A percentile compares a stretch with the other conserved stretches of the same genome.
phyloP scores from a whole-genome alignment of 2,888 invertebrate species.

The Hydriomena furcata region DNA sequence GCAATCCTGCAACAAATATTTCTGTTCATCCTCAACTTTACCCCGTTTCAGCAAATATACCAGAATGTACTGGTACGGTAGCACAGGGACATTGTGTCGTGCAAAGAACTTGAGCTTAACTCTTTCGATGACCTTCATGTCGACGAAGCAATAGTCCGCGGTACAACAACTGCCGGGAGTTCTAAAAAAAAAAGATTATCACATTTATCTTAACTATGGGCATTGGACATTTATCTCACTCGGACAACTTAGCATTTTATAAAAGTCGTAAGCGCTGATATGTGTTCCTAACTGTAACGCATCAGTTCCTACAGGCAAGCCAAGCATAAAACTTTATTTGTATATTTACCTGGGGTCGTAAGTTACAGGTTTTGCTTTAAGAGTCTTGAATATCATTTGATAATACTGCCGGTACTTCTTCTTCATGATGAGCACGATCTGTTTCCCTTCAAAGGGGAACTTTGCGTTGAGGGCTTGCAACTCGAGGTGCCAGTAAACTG shows the following conservation, averaged over 20 bases:
- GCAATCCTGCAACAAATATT: constrained; percentile 73
- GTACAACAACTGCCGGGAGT: constrained; percentile 77
- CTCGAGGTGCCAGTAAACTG: constrained; percentile 71
- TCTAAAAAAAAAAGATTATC: constrained; percentile 43
- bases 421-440: constrained; percentile 76
- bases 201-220: too few relatives aligned
- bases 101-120: constrained; percentile 74
- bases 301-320: neutral
- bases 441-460: constrained; percentile 75
- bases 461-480: constrained; percentile 58
- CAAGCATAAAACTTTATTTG: neutral
- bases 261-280: too few relatives aligned
- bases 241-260: too few relatives aligned
- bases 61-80: constrained; percentile 75
- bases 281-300: too few relatives aligned
- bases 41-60: constrained; percentile 71
- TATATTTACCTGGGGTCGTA: constrained; percentile 70
- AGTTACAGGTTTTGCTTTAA: constrained; percentile 74
- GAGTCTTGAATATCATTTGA: constrained; percentile 75
- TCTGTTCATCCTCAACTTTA: constrained; percentile 67
- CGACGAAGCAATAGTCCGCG: constrained; percentile 77
- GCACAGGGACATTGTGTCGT: constrained; percentile 75
- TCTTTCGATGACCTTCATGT: constrained; percentile 76
- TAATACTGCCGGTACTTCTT: constrained; percentile 77
- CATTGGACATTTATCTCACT: too few relatives aligned